Percentiles rank a stretch among this genome's conserved stretches.
phyloP scores from a whole-genome alignment of 2,888 invertebrate species.

The Spodoptera exigua region DNA sequence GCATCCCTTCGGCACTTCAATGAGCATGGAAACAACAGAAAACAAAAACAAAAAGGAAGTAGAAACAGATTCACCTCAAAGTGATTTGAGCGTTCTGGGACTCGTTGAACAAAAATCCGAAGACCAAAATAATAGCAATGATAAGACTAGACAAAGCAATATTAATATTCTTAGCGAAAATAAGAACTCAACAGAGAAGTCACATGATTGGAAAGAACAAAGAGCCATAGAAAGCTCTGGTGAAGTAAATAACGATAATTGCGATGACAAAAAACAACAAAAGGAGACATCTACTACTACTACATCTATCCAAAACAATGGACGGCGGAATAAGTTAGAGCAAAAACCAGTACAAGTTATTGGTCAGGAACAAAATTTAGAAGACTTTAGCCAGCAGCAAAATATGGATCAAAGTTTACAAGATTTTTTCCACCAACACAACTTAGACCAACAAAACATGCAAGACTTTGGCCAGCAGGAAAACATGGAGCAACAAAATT shows the following conservation, averaged over 20 bases:
- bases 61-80: background rate
- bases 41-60: constrained; percentile 13
- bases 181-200: too few relatives aligned
- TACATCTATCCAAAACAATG: constrained; percentile 1
- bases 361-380: constrained; percentile 12
- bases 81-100: constrained; percentile 14
- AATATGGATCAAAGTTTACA: constrained; percentile 7
- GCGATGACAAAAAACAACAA: too few relatives aligned
- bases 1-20: constrained; percentile 9
- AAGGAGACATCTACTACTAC: too few relatives aligned
- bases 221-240: too few relatives aligned
- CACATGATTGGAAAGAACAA: too few relatives aligned
- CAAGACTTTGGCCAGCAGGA: constrained; percentile 13
- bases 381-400: constrained; percentile 30
- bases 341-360: constrained; percentile 11
- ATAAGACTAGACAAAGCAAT: constrained; percentile 9
- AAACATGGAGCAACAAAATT: background rate
- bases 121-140: constrained; percentile 42
- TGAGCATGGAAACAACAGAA: constrained; percentile 26
- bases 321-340: constrained; percentile 9
- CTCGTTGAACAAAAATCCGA: constrained; percentile 41
- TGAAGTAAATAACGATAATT: too few relatives aligned
- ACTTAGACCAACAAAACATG: constrained; percentile 14
- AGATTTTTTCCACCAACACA: constrained; percentile 1
- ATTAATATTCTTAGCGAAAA: constrained; percentile 12